Evolutionary conservation across 2,113 vertebrate species (phyloP).

Genomic region (Phoenicopterus ruber): DNA sequence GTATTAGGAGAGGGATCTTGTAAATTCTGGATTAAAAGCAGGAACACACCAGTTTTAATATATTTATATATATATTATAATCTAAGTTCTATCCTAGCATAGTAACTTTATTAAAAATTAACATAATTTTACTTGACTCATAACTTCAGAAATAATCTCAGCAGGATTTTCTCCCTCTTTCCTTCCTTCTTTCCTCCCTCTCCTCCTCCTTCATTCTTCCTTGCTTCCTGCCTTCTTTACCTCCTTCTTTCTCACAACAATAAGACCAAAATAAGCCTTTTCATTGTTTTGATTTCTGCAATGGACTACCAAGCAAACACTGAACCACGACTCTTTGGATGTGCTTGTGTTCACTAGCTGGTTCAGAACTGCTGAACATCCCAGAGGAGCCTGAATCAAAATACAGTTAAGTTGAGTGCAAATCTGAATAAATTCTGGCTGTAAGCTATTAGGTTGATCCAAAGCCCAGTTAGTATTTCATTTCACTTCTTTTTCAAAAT

Average conservation of each 20-base stretch:
- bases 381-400: not conserved
- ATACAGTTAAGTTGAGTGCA: not conserved
- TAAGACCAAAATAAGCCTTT: not conserved
- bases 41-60: not conserved
- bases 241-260: not conserved
- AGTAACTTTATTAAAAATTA: not conserved
- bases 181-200: not conserved
- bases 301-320: not conserved
- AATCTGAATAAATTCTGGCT: not conserved
- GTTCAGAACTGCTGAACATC: not conserved
- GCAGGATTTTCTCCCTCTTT: not conserved
- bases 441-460: not conserved
- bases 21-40: not conserved
- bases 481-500: not conserved
- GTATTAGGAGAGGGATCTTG: not conserved
- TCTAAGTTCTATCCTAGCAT: not conserved
- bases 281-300: not conserved
- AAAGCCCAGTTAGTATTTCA: not conserved
- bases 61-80: not conserved
- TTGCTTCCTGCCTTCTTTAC: not conserved
- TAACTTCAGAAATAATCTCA: not conserved
- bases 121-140: not conserved
- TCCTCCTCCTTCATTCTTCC: not conserved
- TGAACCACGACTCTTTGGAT: not conserved
- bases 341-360: not conserved